Conservation (phyloP, 2,888 invertebrate species). For the Ophraella communa region DNA sequence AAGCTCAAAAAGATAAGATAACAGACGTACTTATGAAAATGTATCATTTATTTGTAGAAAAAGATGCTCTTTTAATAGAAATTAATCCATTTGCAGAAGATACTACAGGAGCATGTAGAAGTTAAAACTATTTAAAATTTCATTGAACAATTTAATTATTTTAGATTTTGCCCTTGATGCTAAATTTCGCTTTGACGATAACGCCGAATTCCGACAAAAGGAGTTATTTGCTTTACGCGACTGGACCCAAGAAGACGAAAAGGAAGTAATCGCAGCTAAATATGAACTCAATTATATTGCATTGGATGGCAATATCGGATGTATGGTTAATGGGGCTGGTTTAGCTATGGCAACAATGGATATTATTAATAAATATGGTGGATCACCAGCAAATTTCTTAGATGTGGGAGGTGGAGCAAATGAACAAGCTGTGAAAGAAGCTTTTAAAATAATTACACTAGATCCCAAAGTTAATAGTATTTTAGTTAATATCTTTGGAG, state of each 20-base stretch:
- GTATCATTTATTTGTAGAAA: constrained; percentile 84
- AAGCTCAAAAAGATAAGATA: constrained; percentile 70
- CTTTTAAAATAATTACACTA: constrained; percentile 94
- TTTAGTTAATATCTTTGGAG: constrained; percentile 96
- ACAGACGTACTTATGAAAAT: constrained; percentile 79
- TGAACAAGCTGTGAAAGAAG: constrained; percentile 89
- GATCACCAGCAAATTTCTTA: constrained; percentile 94
- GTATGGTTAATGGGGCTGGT: constrained; percentile 96
- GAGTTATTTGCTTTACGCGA: constrained; percentile 84
- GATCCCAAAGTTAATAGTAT: constrained; percentile 92
- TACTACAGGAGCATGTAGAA: constrained; percentile 76
- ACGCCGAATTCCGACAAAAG: constrained; percentile 90
- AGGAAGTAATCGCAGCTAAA: constrained; percentile 90
- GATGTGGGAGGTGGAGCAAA: constrained; percentile 97
- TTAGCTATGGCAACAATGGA: constrained; percentile 99
- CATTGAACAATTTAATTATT: constrained; percentile 4
- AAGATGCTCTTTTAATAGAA: constrained; percentile 90
- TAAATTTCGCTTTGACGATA: constrained; percentile 95
- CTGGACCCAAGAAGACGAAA: constrained; percentile 89
- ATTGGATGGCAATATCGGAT: constrained; percentile 92
- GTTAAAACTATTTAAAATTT: constrained; percentile 16
- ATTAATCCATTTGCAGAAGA: constrained; percentile 96
- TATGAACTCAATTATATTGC: constrained; percentile 93
- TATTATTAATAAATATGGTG: constrained; percentile 94
- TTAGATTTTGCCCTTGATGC: constrained; percentile 85